Percentiles rank a stretch among this genome's conserved stretches.
Evolutionary conservation across 2,113 vertebrate genomes (phyloP).

Genomic region (Rousettus leschenaultii): DNA sequence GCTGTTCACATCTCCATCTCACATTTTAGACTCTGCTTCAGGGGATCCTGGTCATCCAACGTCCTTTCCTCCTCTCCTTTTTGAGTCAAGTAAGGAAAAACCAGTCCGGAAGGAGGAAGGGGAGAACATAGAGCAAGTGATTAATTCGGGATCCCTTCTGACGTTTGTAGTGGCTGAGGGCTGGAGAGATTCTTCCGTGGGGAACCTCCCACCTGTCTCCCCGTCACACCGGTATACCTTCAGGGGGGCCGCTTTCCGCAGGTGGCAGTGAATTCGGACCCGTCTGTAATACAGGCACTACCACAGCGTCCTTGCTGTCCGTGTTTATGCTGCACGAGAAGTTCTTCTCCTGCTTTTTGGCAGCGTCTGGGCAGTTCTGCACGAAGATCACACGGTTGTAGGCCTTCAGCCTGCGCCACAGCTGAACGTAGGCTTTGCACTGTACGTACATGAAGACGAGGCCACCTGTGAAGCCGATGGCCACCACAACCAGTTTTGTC

Average conservation of each 20-base stretch:
- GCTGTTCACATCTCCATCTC: conserved; percentile 44
- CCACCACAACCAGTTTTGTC: conserved; percentile 97
- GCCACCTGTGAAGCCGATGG: conserved; percentile 92
- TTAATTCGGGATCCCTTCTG: conserved; percentile 61
- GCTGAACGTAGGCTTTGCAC: conserved; percentile 95
- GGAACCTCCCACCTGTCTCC: background rate
- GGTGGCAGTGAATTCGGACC: conserved; percentile 81
- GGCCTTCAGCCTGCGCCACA: conserved; percentile 97
- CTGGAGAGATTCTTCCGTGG: conserved; percentile 50
- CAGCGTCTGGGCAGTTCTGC: conserved; percentile 96
- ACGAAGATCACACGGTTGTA: conserved; percentile 99
- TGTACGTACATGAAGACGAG: conserved; percentile 99
- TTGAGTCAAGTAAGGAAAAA: conserved; percentile 35
- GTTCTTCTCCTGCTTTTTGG: conserved; percentile 85
- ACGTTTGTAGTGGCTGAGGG: conserved; percentile 60
- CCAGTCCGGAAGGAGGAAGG: background rate
- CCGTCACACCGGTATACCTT: conserved; percentile 88
- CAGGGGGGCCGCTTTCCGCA: conserved; percentile 79
- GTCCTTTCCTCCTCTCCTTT: conserved; percentile 20
- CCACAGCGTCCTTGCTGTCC: conserved; percentile 83
- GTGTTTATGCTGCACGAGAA: conserved; percentile 69
- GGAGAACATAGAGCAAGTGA: background rate
- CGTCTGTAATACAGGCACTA: conserved; percentile 82
- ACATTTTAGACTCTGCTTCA: conserved; percentile 33
- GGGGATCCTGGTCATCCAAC: background rate